Base-by-base conservation (phyloP, 2,797 vertebrate species). In the Chromobotia macracanthus region DNA sequence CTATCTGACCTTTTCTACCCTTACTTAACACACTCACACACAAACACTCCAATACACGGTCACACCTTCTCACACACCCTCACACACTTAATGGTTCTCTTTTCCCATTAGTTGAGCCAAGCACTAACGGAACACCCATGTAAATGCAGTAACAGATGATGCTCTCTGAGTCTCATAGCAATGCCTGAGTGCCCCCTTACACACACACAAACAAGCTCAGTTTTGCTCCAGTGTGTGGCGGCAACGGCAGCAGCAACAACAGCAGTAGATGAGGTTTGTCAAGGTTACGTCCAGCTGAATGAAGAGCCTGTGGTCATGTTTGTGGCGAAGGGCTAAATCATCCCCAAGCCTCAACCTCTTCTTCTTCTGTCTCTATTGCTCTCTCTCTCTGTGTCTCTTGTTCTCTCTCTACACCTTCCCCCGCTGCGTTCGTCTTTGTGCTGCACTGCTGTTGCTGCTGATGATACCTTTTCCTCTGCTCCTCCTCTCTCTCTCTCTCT, bases 221-320 rank as follows among this genome's bases (percentile, higher is more conserved):
- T 64, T 84, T 60, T 51, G 66, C 88, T 89, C 89, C 88, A 90
- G 85, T 81, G 89, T 85, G 78, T 72, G 89, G 86, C 87, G 83
- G 82, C 9, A 8, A 41, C 38, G 38, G 10, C 38, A 2, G 38
- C 38, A 9, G 38, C 7, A 41, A 8, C 72, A 75, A 83, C 88
- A 89, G 87, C 88, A 89, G 88, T 87, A 90, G 90, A 91, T 86
- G 86, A 82, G 86, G 82, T 85, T 89, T 83, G 83, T 87, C 84
- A 81, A 87, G 89, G 88, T 87, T 90, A 88, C 87, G 89, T 90
- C 91, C 87, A 80, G 87, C 87, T 86, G 87, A 89, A 87, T 86
- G 88, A 88, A 79, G 44, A 83, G 85, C 83, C 87, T 75, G 87
- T 88, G 91, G 87, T 91, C 89, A 90, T 75, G 90, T 89, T 88